Evolutionary conservation across 92 coral and sea anemone genomes (phyloP).

Genomic region (Heliopora coerulea): DNA sequence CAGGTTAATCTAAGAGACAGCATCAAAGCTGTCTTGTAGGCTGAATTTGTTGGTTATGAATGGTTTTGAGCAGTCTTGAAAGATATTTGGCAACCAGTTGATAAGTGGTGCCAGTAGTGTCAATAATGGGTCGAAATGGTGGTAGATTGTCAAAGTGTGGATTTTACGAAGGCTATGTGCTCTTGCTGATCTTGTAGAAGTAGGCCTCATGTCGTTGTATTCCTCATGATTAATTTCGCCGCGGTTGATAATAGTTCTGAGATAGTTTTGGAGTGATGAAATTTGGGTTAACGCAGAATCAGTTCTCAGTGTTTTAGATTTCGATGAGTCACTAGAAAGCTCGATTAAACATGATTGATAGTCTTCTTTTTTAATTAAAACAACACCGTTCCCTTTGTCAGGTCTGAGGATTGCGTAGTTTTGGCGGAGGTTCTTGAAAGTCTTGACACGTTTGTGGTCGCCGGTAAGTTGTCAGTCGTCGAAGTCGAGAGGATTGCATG

Average conservation of each 20-base stretch:
- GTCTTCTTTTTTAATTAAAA: constrained; percentile 33
- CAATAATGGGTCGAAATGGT: constrained; percentile 9
- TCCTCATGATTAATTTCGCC: not conserved
- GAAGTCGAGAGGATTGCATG: not conserved
- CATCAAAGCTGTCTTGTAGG: constrained; percentile 18
- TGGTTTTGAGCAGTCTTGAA: constrained; percentile 4
- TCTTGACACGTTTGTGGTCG: constrained; percentile 2
- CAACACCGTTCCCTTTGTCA: constrained; percentile 58
- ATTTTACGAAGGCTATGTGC: constrained; percentile 9
- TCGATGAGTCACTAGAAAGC: constrained; percentile 43
- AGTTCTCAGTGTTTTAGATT: constrained; percentile 4
- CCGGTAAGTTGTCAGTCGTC: not conserved
- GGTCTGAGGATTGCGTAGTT: constrained; percentile 29
- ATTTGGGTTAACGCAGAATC: no score
- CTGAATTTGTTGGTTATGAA: constrained; percentile 24
- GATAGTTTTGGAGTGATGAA: no score
- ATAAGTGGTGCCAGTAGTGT: constrained; percentile 1
- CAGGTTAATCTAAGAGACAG: constrained; percentile 1
- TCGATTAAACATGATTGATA: constrained; percentile 28
- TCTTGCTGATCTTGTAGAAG: not conserved
- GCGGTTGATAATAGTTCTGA: not conserved
- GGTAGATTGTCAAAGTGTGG: constrained; percentile 9
- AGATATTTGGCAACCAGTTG: constrained; percentile 23
- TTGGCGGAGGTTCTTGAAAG: not conserved
- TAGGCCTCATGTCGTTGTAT: not conserved